Evolutionary conservation across 2,888 invertebrate species (phyloP), one percentile per base, ranked within the genome.

Genomic region (Monopis laevigella): DNA sequence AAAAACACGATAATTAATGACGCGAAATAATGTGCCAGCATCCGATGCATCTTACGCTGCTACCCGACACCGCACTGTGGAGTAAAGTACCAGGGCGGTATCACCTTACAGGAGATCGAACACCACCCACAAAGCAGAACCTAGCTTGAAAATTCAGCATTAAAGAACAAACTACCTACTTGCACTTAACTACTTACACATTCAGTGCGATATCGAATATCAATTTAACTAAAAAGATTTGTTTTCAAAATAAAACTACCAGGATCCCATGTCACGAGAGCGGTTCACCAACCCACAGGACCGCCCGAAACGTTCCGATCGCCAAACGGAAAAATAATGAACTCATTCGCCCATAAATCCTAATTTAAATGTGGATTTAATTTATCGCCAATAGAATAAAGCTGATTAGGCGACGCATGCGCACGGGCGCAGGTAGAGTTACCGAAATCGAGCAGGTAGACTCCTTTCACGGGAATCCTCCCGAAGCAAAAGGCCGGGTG

Each of bases 21-120:
- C 65, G 74, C 70, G 75, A 70, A 72, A 78, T 77, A 80, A 80
- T 78, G 77, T 61, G 66, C 80, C 74, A 65, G 74, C 74, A 77
- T 74, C 60, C 36, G 21, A 40, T 16, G 16, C 10, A 16, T 29
- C 12, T 4, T 34, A n/a, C 29, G 7, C 73, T 49, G 73, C 64
- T 74, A 80, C 60, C 54, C 65, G 77, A 80, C 66, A 75, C 74
- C 5, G 24, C 24, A 7, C 8, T 21, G 6, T 21, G 5, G 24
- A 7, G 5, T 8, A 21, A 21, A 21, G 24, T 21, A 21, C 24
- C 8, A 21, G 24, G 24, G 6, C 8, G 8, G 24, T 8, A 21
- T 21, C 6, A 21, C 24, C 8, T 21, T 5, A 8, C 8, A 8
- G 24, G 24, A 21, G 24, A 8, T 21, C n/a, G n/a, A n/a, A n/a